Evolutionary conservation across 2,113 vertebrate genomes (phyloP).

Genomic region (Corythornis vintsioides): DNA sequence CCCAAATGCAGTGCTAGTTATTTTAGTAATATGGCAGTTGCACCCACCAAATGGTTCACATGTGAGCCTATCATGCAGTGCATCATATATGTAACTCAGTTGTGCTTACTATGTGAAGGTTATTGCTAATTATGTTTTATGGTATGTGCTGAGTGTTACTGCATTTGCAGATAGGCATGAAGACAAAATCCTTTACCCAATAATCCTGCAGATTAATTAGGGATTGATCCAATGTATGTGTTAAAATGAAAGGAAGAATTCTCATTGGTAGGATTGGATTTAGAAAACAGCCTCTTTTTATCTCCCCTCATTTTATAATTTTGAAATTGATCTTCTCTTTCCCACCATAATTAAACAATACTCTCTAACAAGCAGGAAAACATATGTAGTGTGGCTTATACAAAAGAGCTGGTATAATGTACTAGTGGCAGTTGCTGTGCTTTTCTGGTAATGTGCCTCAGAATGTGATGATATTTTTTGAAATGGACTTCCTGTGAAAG

Average conservation of each 20-base stretch:
- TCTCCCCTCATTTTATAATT: background rate
- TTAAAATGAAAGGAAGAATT: background rate
- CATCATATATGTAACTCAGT: background rate
- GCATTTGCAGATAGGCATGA: background rate
- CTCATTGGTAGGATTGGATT: background rate
- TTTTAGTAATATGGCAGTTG: background rate
- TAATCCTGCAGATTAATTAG: background rate
- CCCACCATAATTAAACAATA: background rate
- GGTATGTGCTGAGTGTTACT: background rate
- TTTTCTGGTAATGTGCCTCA: background rate
- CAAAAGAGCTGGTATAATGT: accelerated
- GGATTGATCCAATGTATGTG: background rate
- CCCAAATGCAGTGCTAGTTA: background rate
- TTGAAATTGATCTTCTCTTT: background rate
- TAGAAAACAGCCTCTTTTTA: background rate
- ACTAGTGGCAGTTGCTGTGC: background rate
- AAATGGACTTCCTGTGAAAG: background rate
- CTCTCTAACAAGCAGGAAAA: background rate
- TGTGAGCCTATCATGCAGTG: background rate
- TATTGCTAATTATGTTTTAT: background rate
- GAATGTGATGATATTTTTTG: background rate
- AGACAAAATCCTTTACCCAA: background rate
- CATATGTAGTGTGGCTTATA: background rate
- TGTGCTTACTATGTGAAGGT: background rate
- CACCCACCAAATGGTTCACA: background rate